A percentile compares a stretch with the other conserved stretches of the same genome.
These are phyloP conservation scores for Bovichtus variegatus DNA, from an alignment of 2,797 vertebrate species.

Conservation along the genomic window DNA sequence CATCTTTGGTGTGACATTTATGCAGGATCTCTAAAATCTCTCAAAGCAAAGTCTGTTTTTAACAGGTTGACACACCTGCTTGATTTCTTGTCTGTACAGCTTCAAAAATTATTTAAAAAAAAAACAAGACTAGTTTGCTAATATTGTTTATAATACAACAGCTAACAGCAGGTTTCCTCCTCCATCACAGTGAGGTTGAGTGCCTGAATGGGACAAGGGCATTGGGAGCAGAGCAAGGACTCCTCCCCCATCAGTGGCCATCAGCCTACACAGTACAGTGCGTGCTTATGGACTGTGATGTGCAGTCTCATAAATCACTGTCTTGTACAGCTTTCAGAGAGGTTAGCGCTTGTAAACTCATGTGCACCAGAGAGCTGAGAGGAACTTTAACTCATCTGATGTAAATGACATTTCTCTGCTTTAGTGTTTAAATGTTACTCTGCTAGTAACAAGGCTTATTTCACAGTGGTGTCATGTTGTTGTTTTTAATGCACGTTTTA, in stretches of 20 bases:
- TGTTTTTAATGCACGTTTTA: background rate
- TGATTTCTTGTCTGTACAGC: background rate
- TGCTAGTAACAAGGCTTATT: background rate
- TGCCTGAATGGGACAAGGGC: conserved; percentile 72
- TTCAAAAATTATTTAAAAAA: background rate
- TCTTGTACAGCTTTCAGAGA: background rate
- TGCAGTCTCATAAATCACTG: conserved; percentile 12
- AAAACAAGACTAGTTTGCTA: background rate
- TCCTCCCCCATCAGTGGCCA: conserved; percentile 38
- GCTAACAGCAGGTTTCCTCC: conserved; percentile 40
- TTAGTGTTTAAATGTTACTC: background rate
- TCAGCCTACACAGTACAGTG: conserved; percentile 9
- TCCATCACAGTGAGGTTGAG: conserved; percentile 57
- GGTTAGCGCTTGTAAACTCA: background rate
- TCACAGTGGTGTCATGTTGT: background rate
- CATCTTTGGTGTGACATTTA: background rate
- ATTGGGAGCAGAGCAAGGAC: conserved; percentile 50
- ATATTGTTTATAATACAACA: background rate
- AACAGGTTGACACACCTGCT: conserved; percentile 5
- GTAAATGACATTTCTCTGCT: background rate
- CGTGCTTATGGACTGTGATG: conserved; percentile 27
- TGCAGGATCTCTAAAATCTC: background rate
- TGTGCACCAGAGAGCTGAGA: background rate
- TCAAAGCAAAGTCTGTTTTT: background rate
- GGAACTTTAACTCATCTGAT: background rate